A percentile compares a stretch with the other conserved stretches of the same genome.
Conservation (phyloP, 2,113 vertebrate species). For the Cyanoderma ruficeps region DNA sequence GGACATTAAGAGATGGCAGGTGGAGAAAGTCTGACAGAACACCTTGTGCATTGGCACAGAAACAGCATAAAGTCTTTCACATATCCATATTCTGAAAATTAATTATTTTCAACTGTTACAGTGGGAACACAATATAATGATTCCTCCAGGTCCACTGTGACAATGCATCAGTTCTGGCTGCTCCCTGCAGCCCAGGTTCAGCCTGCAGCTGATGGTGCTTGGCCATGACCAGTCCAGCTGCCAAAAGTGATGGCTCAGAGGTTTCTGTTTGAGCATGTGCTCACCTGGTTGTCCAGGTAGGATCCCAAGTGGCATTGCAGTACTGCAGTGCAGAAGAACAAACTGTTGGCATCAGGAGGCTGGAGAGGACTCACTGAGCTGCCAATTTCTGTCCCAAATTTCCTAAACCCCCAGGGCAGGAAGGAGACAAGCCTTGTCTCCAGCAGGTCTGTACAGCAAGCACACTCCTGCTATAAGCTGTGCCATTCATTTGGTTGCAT, state of each 20-base stretch:
- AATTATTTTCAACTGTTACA: neutral
- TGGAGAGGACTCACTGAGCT: neutral
- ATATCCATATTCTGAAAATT: neutral
- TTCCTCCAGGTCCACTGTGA: neutral
- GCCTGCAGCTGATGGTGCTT: neutral
- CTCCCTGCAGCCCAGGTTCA: neutral
- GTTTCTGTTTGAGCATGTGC: neutral
- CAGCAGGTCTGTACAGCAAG: neutral
- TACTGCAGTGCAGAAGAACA: neutral
- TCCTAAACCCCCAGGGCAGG: neutral
- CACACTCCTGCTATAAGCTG: fast-evolving
- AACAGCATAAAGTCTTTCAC: neutral
- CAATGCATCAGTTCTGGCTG: neutral
- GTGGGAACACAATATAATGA: neutral
- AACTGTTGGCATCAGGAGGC: neutral
- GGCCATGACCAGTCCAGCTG: neutral
- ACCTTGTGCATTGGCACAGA: neutral
- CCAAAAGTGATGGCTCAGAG: neutral
- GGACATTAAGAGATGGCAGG: neutral
- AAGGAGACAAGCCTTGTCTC: neutral
- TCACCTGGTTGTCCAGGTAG: fast-evolving
- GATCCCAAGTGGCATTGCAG: neutral
- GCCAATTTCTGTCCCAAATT: neutral
- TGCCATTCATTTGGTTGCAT: neutral
- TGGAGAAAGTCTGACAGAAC: neutral